Percentiles rank a stretch among this genome's conserved stretches.
These are phyloP conservation scores for Prionchulus punctatus DNA, from an alignment of 2,888 invertebrate genomes.

Conservation along the genomic window DNA sequence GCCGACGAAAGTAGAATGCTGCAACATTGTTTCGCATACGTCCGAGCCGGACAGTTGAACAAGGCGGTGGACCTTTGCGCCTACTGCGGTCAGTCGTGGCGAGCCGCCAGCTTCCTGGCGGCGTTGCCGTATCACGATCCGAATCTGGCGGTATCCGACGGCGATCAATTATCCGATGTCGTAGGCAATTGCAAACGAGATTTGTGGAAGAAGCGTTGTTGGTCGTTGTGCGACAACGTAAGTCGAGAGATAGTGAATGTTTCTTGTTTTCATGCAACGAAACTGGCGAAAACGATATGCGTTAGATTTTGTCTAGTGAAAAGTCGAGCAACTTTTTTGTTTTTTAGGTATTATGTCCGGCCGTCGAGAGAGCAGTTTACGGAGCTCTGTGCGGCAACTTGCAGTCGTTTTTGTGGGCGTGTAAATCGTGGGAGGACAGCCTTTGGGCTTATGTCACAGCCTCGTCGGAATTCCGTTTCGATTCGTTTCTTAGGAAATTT, in stretches of 20 bases:
- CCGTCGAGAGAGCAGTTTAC: conserved; percentile 47
- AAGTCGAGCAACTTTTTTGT: no score
- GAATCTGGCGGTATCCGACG: conserved; percentile 40
- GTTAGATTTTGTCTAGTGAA: no score
- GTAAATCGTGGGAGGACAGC: conserved; percentile 69
- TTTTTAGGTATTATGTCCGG: no score
- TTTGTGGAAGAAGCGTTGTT: conserved; percentile 42
- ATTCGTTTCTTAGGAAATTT: neutral
- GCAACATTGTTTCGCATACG: conserved; percentile 51
- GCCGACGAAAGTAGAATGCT: conserved; percentile 55
- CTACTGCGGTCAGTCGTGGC: conserved; percentile 75
- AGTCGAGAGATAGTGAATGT: no score
- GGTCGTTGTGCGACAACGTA: conserved; percentile 39
- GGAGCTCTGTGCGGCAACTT: conserved; percentile 68
- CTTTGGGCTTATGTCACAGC: conserved; percentile 58
- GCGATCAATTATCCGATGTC: conserved; percentile 29
- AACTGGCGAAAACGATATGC: no score
- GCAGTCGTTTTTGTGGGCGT: conserved; percentile 54
- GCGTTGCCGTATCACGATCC: conserved; percentile 75
- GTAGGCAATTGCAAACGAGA: conserved; percentile 58
- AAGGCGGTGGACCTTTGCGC: conserved; percentile 64
- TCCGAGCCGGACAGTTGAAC: conserved; percentile 67
- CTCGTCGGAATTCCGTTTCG: neutral
- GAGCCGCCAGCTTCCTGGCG: conserved; percentile 72
- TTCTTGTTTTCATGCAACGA: no score